Conservation (phyloP, 1,140 invertebrate species). For the Micrasema longulum region DNA sequence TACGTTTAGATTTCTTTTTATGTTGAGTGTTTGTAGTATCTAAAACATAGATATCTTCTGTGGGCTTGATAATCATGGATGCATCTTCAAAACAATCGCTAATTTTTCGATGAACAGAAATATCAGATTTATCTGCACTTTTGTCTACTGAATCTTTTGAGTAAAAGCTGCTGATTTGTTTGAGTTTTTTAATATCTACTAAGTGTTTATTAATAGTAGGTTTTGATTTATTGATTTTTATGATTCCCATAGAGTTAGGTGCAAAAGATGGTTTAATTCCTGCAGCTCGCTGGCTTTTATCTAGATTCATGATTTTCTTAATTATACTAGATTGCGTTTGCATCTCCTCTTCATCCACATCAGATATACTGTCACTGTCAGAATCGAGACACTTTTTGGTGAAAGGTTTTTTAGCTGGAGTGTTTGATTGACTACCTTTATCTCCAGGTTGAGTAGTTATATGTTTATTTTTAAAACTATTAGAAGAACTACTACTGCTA, state of each 20-base stretch:
- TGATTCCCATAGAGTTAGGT: constrained; percentile 4
- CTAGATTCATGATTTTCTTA: constrained; percentile 31
- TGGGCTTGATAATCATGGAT: constrained; percentile 1
- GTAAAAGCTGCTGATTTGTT: neutral
- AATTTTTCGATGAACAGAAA: no score
- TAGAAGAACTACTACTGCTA: no score
- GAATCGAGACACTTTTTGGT: constrained; percentile 18
- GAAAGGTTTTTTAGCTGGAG: no score
- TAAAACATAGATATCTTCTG: neutral
- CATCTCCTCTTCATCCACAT: constrained; percentile 20
- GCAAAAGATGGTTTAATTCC: neutral
- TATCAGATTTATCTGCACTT: no score
- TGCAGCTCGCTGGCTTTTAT: constrained; percentile 25
- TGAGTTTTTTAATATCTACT: constrained; percentile 2
- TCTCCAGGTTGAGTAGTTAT: no score
- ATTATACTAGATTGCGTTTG: constrained; percentile 13
- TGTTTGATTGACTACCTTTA: no score
- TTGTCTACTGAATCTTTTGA: neutral
- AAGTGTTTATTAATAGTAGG: constrained; percentile 1
- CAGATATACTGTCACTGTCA: constrained; percentile 34
- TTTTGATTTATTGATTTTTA: constrained; percentile 19
- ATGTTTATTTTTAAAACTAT: no score
- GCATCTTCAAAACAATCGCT: constrained; percentile 3
- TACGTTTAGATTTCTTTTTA: neutral
- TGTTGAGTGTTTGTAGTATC: neutral